Base-by-base conservation (phyloP, 2,113 vertebrate genomes). In the Myrmecobius fasciatus region DNA sequence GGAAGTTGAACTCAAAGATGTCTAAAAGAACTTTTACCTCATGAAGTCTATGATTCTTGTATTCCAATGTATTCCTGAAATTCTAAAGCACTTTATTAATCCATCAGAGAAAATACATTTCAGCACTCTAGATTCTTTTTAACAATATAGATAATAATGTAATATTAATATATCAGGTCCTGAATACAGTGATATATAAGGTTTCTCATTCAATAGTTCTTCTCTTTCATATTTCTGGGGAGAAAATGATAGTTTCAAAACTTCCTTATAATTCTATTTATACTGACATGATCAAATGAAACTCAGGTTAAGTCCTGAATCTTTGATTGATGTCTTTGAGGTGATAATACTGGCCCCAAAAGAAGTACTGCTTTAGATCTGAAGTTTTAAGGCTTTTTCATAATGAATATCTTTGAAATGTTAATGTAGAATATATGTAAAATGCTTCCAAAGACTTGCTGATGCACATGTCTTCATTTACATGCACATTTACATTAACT, bases 391-490 rank as follows among this genome's bases (percentile, higher is more conserved):
- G 95, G 46, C 51, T 91, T 96, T 96, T 95, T 95, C 89, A 90
- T 93, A 91, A 89, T 25, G 95, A 95, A 96, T 95, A 91, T 43
- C 95, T 97, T 97, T 98, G 95, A 98, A 96, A 97, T 98, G 95
- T 96, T 97, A 96, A 95, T 96, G 96, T 83, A 95, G 95, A 95
- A 95, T 96, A 26, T 96, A 97, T 95, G 96, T 95, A 97, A 96
- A 97, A 90, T 10, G 89, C 93, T 94, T 95, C 52, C 93, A 26
- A 47, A 53, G 91, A 88, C 60, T 95, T 97, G 96, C 96, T 96
- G 97, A 97, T 93, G 95, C 96, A 89, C 94, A n/a, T 91, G 89
- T 91, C 54, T 96, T 97, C 93, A 75, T 96, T 95, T 93, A 56
- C 53, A 54, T 93, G 94, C 91, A 93, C 53, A 97, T 96, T 97